Base-by-base conservation (phyloP, 2,797 vertebrate genomes). In the Hyperoplus lanceolatus region DNA sequence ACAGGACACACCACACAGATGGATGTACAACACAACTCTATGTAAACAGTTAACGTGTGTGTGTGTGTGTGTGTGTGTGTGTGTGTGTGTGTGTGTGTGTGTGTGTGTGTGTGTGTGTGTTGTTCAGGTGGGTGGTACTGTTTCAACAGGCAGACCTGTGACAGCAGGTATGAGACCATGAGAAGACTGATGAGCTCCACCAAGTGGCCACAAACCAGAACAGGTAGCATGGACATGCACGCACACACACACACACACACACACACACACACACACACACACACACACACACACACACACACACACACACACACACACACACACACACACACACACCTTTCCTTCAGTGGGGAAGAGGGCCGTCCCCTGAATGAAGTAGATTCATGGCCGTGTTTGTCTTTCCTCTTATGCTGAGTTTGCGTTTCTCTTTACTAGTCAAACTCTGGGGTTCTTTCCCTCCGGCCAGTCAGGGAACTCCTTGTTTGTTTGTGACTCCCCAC, bases 61-160 rank as follows among this genome's bases (percentile, higher is more conserved):
- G 39, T 63, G 29, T 61, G 45, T 57, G 39, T 53, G 71, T 75
- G 71, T 62, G 53, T 64, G 61, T 50, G 72, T 59, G 11, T 67
- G 6, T 51, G 49, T 68, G 70, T 69, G 79, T 69, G 66, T 57
- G n/a, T 59, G 57, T 60, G 64, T 60, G 59, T 62, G 13, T 78
- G 57, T 62, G 57, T 73, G 43, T 76, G 57, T 62, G 57, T 73
- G 43, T 76, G 69, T 77, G 18, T 75, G 79, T 69, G 66, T 57
- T 53, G 13, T 62, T 69, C 88, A 99, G 98, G 97, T 56, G 97
- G 97, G 63, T 98, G 97, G 97, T 98, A 98, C 94, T 99, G 97
- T 83, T 98, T 98, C 92, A 97, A 92, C 92, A 96, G 94, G 65
- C 96, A 97, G 86, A 98, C 96, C 87, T 99, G 98, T 75, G 96